These are phyloP conservation scores for Ostrea denselamellosa DNA, from an alignment of 1,140 invertebrate genomes.

Conservation along the genomic window DNA sequence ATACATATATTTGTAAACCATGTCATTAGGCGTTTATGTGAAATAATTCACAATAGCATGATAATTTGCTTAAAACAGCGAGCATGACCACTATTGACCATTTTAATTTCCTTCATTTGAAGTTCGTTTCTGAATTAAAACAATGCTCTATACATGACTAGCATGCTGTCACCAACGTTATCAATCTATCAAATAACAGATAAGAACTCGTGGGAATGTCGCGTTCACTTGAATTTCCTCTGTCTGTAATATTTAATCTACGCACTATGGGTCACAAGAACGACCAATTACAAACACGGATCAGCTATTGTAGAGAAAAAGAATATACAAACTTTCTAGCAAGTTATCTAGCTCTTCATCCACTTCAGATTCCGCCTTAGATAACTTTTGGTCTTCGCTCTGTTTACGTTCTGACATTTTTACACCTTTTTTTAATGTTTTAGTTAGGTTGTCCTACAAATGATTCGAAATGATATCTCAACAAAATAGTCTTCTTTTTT, in stretches of 20 bases:
- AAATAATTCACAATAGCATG: no score
- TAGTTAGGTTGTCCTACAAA: background rate
- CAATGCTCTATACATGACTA: no score
- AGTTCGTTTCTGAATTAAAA: no score
- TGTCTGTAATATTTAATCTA: background rate
- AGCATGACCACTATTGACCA: no score
- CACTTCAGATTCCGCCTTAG: constrained; percentile 38
- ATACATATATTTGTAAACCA: no score
- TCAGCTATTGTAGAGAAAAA: background rate
- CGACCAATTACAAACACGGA: background rate
- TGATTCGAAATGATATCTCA: background rate
- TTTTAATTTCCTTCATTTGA: no score
- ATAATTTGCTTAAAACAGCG: no score
- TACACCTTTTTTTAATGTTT: constrained; percentile 5
- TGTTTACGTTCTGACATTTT: constrained; percentile 21
- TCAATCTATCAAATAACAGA: background rate
- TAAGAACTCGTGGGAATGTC: background rate
- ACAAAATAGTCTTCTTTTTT: no score
- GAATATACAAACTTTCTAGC: constrained; percentile 58
- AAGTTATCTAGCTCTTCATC: constrained; percentile 63
- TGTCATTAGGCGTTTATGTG: no score
- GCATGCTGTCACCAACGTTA: background rate
- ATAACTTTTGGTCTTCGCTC: background rate
- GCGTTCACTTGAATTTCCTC: background rate
- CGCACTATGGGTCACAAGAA: background rate